Evolutionary conservation across 37 sponge, comb jelly and placozoan species (phyloP), one percentile per base, ranked within the genome.

Genomic region (Axinella damicornis): DNA sequence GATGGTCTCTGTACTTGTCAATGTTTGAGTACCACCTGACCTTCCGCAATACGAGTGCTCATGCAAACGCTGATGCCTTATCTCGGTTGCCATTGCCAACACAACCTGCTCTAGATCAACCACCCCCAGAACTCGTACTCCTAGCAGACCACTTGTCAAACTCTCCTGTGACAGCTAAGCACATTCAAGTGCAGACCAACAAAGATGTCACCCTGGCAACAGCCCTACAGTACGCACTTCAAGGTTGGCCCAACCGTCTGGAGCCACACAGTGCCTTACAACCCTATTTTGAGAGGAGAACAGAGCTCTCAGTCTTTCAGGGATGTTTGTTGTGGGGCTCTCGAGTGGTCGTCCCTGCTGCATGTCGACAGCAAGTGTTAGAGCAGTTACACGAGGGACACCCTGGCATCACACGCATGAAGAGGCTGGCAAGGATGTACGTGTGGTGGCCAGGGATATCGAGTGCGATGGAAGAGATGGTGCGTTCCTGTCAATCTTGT

Each of bases 231-330:
- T 37, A 21, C 25, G 21, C 57, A 17, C 17, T 19, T 0, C 33
- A 60, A 22, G 77, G 77, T 18, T 73, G 73, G 73, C 73, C 73
- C n/a, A n/a, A n/a, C n/a, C n/a, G n/a, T n/a, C n/a, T n/a, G n/a
- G n/a, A n/a, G n/a, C n/a, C n/a, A n/a, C 4, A 46, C 9, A 9
- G 9, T 9, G 46, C 15, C 9, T 33, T 77, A 2, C 56, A 32
- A 35, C 61, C 78, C 0, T 69, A 69, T 69, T 37, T 38, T 69
- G 4, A 4, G 5, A 34, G 34, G 11, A 2, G 34, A 5, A 16
- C 22, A 16, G 71, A 69, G 13, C 34, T 69, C 5, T 38, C 39
- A 22, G 4, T 31, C 35, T 37, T 16, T 13, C 36, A 69, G 2
- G 71, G 34, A 16, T 37, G 27, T 30, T 4, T 63, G 2, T 6